Evolutionary conservation across 2,113 vertebrate genomes (phyloP).

Genomic region (Rhinogobius similis): DNA sequence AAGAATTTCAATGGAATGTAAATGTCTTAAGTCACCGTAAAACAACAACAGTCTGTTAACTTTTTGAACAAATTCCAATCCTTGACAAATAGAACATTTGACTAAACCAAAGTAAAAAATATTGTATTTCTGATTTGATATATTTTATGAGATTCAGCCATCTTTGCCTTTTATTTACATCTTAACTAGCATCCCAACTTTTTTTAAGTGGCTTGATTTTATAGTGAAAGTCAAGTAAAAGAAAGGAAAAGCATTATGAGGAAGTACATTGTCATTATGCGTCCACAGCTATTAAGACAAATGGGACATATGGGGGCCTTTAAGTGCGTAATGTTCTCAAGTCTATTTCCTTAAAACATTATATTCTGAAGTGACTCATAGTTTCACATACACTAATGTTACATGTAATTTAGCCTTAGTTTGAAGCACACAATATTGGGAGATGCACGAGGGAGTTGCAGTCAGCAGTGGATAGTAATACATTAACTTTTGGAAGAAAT

Average conservation of each 20-base stretch:
- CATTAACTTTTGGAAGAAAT: neutral
- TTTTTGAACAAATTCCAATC: no score
- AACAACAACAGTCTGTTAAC: no score
- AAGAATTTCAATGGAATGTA: neutral
- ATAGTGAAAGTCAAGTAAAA: neutral
- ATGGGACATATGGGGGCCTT: slow-evolving; percentile 47
- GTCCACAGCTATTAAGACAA: slow-evolving; percentile 38
- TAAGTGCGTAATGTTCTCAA: slow-evolving; percentile 33
- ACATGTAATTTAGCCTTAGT: slow-evolving; percentile 31
- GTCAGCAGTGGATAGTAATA: neutral
- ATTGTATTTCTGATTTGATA: neutral
- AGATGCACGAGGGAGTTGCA: slow-evolving; percentile 35
- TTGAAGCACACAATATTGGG: slow-evolving; percentile 29
- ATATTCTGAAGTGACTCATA: slow-evolving; percentile 23
- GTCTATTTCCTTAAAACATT: slow-evolving; percentile 40
- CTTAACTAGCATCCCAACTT: neutral
- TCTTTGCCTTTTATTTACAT: neutral
- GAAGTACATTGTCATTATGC: slow-evolving; percentile 38
- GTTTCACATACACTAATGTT: slow-evolving; percentile 20
- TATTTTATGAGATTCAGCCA: neutral
- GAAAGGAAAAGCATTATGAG: slow-evolving; percentile 29
- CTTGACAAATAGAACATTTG: neutral
- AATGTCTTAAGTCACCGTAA: no score
- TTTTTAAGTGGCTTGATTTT: neutral
- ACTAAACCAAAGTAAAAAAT: neutral